phyloP scores from a whole-genome alignment of 2,113 vertebrate species.

The Sula dactylatra region DNA sequence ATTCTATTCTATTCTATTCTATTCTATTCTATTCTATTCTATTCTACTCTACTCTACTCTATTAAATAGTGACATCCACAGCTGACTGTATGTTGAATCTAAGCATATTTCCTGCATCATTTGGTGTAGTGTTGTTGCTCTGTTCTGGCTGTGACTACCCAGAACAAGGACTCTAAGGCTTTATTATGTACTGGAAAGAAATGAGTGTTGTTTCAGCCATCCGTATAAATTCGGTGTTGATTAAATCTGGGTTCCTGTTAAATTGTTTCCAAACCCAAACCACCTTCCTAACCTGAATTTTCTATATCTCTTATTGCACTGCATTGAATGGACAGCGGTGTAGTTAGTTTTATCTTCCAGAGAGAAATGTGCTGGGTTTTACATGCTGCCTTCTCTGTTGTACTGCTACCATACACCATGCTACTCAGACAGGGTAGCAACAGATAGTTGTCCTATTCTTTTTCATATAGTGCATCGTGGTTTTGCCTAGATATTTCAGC shows the following conservation, averaged over 20 bases:
- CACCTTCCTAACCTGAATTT: neutral
- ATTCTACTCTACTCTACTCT: neutral
- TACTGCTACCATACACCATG: rapidly evolving
- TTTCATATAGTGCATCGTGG: neutral
- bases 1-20: neutral
- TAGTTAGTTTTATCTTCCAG: neutral
- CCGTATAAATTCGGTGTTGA: rapidly evolving
- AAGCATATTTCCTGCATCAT: neutral
- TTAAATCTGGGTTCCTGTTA: neutral
- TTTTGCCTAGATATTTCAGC: neutral
- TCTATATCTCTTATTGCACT: neutral
- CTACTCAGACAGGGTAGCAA: neutral
- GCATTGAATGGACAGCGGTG: rapidly evolving
- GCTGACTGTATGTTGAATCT: neutral
- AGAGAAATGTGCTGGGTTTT: neutral
- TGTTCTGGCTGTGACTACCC: neutral
- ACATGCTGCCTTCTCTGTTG: neutral
- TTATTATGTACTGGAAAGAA: neutral
- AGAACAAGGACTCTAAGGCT: rapidly evolving
- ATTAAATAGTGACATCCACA: neutral
- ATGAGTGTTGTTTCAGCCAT: neutral
- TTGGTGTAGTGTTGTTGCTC: neutral
- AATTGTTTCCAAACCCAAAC: neutral
- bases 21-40: neutral
- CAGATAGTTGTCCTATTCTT: neutral